Evolutionary conservation across 2,888 invertebrate species (phyloP).

Genomic region (Acrobasis repandana): DNA sequence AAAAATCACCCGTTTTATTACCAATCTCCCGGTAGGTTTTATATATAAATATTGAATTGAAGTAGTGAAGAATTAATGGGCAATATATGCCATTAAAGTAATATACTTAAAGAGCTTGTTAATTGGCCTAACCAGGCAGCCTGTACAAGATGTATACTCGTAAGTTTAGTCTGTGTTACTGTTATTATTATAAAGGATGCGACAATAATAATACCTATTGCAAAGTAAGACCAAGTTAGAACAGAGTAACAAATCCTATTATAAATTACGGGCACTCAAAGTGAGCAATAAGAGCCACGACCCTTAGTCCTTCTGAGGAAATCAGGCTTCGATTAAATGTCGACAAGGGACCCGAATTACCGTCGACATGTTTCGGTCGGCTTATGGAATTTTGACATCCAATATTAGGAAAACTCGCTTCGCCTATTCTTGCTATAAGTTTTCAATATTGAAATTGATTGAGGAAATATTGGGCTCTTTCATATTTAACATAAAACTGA

Average conservation of each 20-base stretch:
- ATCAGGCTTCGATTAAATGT: constrained; percentile 43
- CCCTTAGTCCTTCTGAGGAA: constrained; percentile 23
- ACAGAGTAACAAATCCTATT: not conserved
- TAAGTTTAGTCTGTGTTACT: too few relatives aligned
- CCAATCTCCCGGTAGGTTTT: too few relatives aligned
- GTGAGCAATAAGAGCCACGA: constrained; percentile 1
- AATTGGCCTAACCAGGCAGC: too few relatives aligned
- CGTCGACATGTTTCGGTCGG: constrained; percentile 24
- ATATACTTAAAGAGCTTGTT: too few relatives aligned
- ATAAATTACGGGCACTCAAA: not conserved
- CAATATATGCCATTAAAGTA: too few relatives aligned
- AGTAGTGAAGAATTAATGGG: too few relatives aligned
- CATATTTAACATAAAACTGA: not conserved
- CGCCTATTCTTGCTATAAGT: not conserved
- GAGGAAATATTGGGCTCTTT: not conserved
- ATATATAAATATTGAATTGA: too few relatives aligned
- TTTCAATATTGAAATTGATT: not conserved
- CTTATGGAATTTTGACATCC: not conserved
- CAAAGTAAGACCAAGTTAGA: too few relatives aligned
- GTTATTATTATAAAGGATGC: too few relatives aligned
- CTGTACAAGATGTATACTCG: too few relatives aligned
- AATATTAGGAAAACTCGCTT: not conserved
- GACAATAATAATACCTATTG: too few relatives aligned
- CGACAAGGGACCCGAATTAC: constrained; percentile 35
- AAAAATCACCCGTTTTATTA: too few relatives aligned